phyloP scores from a whole-genome alignment of 1,140 invertebrate species.

The Fopius arisanus region DNA sequence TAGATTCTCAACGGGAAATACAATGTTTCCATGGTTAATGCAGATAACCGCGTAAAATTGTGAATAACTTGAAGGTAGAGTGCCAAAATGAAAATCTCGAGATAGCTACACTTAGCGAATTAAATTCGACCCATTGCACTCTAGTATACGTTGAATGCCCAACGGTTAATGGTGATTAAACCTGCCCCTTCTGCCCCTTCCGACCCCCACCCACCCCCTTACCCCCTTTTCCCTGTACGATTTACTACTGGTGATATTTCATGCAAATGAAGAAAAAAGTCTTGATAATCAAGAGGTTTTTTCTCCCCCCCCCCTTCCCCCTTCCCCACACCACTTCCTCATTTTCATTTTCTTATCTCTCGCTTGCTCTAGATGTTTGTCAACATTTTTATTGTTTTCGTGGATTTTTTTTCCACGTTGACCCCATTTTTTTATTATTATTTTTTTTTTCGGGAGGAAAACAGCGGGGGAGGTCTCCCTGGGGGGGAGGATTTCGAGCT shows the following conservation, averaged over 20 bases:
- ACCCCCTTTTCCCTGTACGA: background rate
- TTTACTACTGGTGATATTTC: conserved; percentile 28
- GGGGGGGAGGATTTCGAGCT: too few relatives aligned
- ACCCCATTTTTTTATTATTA: background rate
- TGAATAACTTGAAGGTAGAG: background rate
- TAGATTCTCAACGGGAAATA: background rate
- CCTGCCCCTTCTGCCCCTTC: background rate
- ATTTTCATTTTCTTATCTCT: background rate
- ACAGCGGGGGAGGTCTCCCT: too few relatives aligned
- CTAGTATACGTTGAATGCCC: background rate
- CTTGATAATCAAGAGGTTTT: conserved; percentile 25
- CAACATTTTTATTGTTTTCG: background rate
- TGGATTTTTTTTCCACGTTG: background rate
- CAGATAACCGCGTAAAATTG: background rate
- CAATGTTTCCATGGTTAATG: background rate
- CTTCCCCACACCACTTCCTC: too few relatives aligned
- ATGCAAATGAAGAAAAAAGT: conserved; percentile 26
- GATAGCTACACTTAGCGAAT: conserved; percentile 28
- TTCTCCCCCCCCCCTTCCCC: too few relatives aligned
- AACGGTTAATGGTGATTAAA: conserved; percentile 32
- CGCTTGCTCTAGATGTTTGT: background rate
- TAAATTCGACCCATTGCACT: conserved; percentile 19
- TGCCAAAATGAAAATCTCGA: conserved; percentile 27
- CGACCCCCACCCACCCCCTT: background rate
- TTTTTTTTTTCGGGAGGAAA: too few relatives aligned